phyloP scores from a whole-genome alignment of 2,113 vertebrate genomes.

The Crotalus viridis region DNA sequence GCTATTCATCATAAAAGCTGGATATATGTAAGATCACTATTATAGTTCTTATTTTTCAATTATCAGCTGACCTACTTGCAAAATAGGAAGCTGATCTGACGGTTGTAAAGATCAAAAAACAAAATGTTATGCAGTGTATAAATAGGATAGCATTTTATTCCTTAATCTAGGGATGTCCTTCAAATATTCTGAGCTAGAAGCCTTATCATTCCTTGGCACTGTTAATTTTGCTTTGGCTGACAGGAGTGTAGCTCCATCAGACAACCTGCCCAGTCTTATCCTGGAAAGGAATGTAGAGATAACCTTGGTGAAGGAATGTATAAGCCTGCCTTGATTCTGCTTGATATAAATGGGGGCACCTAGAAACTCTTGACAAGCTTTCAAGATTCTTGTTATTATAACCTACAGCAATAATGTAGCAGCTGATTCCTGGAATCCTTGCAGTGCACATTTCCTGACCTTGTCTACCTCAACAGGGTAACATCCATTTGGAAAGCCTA shows the following conservation, averaged over 20 bases:
- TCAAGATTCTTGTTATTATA: not conserved
- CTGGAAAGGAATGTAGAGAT: not conserved
- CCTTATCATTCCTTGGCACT: not conserved
- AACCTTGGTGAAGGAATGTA: not conserved
- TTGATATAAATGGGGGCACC: not conserved
- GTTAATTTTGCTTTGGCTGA: not conserved
- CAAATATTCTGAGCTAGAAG: not conserved
- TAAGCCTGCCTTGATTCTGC: not conserved
- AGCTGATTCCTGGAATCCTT: not conserved
- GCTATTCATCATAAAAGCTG: not conserved
- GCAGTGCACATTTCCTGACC: not conserved
- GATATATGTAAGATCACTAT: not conserved
- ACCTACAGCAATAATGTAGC: not conserved
- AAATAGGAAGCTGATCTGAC: not conserved
- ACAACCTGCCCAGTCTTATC: not conserved
- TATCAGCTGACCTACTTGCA: not conserved
- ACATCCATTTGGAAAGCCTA: not conserved
- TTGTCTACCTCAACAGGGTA: not conserved
- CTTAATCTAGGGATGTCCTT: not conserved
- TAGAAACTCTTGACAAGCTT: not conserved
- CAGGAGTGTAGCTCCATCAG: not conserved
- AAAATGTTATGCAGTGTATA: not conserved
- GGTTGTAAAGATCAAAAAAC: not conserved
- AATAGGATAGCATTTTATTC: not conserved
- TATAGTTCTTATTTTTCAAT: not conserved